Conservation (phyloP, 2,113 vertebrate genomes). For the Eurypyga helias region DNA sequence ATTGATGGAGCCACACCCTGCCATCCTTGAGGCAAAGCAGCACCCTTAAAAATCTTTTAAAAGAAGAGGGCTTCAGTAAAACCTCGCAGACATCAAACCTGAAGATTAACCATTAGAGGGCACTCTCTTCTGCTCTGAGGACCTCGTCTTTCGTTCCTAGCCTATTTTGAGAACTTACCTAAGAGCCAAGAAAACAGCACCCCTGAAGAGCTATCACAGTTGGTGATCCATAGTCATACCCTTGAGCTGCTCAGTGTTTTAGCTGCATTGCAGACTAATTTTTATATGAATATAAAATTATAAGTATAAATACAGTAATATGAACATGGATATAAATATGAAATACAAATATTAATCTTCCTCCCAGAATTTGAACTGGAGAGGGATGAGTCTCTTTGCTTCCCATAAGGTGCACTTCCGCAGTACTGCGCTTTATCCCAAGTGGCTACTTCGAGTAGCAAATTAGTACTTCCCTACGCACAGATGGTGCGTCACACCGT, state of each 20-base stretch:
- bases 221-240: neutral
- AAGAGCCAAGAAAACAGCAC: neutral
- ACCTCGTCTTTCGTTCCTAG: neutral
- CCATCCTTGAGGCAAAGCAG: no score
- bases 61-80: neutral
- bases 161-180: neutral
- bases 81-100: neutral
- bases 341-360: neutral
- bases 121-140: neutral
- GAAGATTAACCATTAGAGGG: conserved; percentile 9
- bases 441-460: neutral
- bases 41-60: neutral
- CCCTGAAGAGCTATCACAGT: neutral
- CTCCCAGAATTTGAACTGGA: neutral
- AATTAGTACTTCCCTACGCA: neutral
- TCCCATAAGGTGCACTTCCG: neutral
- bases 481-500: neutral
- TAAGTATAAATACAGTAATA: neutral
- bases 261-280: neutral
- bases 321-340: neutral
- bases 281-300: neutral
- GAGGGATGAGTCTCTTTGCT: neutral
- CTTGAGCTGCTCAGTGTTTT: neutral
- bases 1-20: no score
- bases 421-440: neutral